phyloP scores from a whole-genome alignment of 2,888 invertebrate species.

The Torymus tubicola region DNA sequence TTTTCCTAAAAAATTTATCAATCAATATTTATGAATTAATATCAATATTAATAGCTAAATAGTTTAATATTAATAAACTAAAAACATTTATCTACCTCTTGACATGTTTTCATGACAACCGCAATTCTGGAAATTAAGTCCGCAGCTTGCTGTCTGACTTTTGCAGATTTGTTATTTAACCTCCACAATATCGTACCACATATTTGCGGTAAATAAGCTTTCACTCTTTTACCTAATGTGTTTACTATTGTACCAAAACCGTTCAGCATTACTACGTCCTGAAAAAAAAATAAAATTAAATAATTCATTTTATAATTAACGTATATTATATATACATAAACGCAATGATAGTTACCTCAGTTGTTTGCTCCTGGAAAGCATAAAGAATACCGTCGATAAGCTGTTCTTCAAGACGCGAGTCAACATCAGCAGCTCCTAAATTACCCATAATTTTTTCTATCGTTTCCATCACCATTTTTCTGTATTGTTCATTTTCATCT shows the following conservation, averaged over 20 bases:
- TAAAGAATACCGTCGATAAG: constrained; percentile 99
- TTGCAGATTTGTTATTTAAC: constrained; percentile 99
- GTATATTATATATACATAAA: not conserved
- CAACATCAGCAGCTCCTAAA: constrained; percentile 98
- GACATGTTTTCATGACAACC: constrained; percentile 99
- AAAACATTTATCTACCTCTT: constrained; percentile 82
- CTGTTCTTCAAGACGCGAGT: constrained; percentile 98
- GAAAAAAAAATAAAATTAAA: constrained; percentile 61
- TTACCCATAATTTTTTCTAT: constrained; percentile 99
- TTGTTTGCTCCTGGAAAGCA: constrained; percentile 99
- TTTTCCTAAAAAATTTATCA: constrained; percentile 85
- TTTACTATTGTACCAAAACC: constrained; percentile 99
- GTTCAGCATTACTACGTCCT: constrained; percentile 99
- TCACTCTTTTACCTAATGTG: constrained; percentile 96
- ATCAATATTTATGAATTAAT: not conserved
- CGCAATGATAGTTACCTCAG: constrained; percentile 82
- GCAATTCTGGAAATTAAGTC: constrained; percentile 99
- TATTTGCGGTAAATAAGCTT: constrained; percentile 99
- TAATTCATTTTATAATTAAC: not conserved
- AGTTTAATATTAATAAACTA: not conserved
- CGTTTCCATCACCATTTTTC: constrained; percentile 99
- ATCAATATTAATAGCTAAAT: too few species aligned
- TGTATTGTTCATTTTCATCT: constrained; percentile 99
- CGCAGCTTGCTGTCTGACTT: constrained; percentile 99
- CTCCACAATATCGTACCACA: constrained; percentile 99